phyloP scores from a whole-genome alignment of 2,797 vertebrate species.

The Eulemur rubriventer region DNA sequence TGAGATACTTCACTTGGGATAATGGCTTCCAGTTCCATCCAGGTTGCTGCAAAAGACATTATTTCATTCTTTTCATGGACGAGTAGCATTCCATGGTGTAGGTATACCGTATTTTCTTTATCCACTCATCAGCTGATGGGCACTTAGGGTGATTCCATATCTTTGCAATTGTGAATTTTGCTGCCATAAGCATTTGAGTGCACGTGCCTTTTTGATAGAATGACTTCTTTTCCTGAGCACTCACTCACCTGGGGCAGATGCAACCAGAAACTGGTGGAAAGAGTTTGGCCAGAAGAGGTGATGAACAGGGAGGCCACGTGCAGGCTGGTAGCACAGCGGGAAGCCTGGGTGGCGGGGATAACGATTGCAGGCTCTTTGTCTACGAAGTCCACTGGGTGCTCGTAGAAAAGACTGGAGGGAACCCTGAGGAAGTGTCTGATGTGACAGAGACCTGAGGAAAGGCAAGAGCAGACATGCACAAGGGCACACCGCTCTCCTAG shows the following conservation, averaged over 20 bases:
- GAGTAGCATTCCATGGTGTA: no score
- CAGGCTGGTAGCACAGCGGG: not conserved
- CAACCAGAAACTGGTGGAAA: not conserved
- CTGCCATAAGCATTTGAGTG: no score
- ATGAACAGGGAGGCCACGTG: not conserved
- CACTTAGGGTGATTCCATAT: no score
- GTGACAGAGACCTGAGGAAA: not conserved
- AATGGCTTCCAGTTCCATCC: no score
- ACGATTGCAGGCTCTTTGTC: not conserved
- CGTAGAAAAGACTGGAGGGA: not conserved
- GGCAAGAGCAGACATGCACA: not conserved
- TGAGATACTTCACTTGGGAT: no score
- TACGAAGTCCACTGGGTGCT: not conserved
- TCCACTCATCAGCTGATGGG: no score
- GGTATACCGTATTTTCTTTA: no score
- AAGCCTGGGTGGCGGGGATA: not conserved
- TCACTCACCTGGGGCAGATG: not conserved
- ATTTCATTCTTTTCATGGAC: no score
- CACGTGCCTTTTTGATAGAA: no score
- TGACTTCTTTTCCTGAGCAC: no score
- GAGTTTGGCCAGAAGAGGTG: not conserved
- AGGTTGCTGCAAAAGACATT: no score
- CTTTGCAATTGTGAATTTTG: no score
- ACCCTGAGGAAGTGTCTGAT: not conserved
- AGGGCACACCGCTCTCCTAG: not conserved